Percentiles rank a stretch among this genome's conserved stretches.
Evolutionary conservation across 2,113 vertebrate genomes (phyloP).

Genomic region (Willisornis vidua): DNA sequence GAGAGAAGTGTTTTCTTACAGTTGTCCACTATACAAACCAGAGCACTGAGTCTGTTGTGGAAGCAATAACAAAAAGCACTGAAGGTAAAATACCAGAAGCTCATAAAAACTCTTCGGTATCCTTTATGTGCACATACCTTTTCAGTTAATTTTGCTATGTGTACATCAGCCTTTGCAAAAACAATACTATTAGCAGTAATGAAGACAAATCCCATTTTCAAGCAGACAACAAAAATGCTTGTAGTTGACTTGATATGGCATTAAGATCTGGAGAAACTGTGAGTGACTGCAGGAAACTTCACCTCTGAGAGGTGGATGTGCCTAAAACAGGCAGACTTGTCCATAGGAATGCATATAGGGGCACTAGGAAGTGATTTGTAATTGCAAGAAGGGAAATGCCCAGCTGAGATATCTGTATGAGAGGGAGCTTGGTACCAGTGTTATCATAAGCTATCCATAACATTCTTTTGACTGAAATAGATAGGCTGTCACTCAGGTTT

Average conservation of each 20-base stretch:
- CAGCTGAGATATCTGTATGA: background rate
- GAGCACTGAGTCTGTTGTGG: background rate
- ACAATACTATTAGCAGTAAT: background rate
- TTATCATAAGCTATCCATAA: background rate
- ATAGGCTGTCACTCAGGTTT: background rate
- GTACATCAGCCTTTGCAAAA: background rate
- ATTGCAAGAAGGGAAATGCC: background rate
- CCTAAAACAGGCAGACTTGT: background rate
- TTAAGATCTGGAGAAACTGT: background rate
- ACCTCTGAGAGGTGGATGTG: background rate
- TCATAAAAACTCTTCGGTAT: background rate
- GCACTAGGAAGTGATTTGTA: background rate
- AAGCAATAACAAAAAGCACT: background rate
- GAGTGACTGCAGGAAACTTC: background rate
- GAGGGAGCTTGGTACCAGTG: background rate
- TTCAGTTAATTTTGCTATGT: background rate
- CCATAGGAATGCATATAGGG: background rate
- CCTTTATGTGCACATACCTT: background rate
- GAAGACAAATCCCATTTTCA: background rate
- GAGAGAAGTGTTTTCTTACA: background rate
- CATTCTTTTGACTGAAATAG: background rate
- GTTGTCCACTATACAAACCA: background rate
- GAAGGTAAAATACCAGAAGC: background rate
- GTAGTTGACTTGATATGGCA: background rate
- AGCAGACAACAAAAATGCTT: background rate